A percentile compares a stretch with the other conserved stretches of the same genome.
These are phyloP conservation scores for Plestiodon gilberti DNA, from an alignment of 2,113 vertebrate genomes.

Conservation along the genomic window DNA sequence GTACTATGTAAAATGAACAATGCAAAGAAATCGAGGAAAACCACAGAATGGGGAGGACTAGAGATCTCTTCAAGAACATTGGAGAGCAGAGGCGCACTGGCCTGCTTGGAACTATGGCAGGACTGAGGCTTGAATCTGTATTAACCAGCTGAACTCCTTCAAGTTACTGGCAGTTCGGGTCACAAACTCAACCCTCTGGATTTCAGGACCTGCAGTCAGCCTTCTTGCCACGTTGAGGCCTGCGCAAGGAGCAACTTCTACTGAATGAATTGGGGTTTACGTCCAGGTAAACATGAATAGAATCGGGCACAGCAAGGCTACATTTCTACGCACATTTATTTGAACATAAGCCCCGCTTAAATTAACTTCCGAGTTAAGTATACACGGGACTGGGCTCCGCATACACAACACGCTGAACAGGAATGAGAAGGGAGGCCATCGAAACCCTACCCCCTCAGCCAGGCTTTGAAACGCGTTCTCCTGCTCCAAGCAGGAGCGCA, in stretches of 20 bases:
- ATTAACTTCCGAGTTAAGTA: too few relatives aligned
- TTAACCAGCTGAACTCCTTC: not conserved
- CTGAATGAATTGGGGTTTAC: not conserved
- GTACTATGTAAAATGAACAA: too few relatives aligned
- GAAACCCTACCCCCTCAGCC: not conserved
- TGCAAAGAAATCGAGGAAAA: too few relatives aligned
- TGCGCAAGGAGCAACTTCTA: not conserved
- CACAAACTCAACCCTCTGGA: not conserved
- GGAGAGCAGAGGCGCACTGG: not conserved
- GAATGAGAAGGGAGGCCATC: not conserved
- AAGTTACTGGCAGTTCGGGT: too few relatives aligned
- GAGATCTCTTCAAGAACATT: not conserved
- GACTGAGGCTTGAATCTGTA: not conserved
- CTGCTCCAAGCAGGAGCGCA: not conserved
- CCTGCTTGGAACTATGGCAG: not conserved
- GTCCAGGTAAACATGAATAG: not conserved
- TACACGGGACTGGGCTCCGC: not conserved
- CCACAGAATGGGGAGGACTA: too few relatives aligned
- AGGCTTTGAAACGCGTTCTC: not conserved
- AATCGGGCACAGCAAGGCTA: not conserved
- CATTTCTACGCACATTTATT: too few relatives aligned
- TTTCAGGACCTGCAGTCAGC: not conserved
- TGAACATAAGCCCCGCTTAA: not conserved
- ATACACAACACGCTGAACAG: not conserved
- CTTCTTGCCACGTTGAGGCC: not conserved